Conservation (phyloP, 2,888 invertebrate species). For the Caenorhabditis drosophilae region DNA sequence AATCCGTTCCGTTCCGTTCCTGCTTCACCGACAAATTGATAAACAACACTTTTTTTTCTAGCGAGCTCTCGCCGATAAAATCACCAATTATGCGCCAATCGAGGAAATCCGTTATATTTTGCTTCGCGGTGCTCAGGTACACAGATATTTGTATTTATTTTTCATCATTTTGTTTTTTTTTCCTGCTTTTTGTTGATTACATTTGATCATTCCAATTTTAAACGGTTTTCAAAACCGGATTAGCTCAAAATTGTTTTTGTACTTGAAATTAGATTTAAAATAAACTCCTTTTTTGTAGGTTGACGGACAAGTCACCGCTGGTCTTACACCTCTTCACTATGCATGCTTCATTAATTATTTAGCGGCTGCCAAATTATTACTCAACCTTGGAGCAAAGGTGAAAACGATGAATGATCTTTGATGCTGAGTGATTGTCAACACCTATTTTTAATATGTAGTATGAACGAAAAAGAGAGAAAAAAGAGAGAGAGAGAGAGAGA, state of each 20-base stretch:
- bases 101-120: conserved; percentile 85
- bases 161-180: too few relatives aligned
- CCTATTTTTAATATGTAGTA: too few relatives aligned
- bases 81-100: conserved; percentile 84
- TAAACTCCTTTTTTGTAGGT: conserved; percentile 71
- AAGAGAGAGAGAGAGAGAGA: too few relatives aligned
- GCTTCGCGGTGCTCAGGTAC: conserved; percentile 82
- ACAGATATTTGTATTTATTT: too few relatives aligned
- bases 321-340: conserved; percentile 87
- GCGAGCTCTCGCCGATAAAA: conserved; percentile 85
- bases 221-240: conserved; percentile 10
- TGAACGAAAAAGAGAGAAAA: too few relatives aligned
- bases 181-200: too few relatives aligned
- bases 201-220: neutral
- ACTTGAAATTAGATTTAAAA: conserved; percentile 1
- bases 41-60: conserved; percentile 73
- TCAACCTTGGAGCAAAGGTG: conserved; percentile 75
- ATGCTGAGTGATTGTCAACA: too few relatives aligned
- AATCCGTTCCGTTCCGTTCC: too few relatives aligned
- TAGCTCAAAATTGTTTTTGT: neutral
- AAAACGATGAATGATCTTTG: too few relatives aligned
- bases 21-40: too few relatives aligned
- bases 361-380: conserved; percentile 81
- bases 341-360: conserved; percentile 83
- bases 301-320: conserved; percentile 83